Evolutionary conservation across 2,888 invertebrate genomes (phyloP).

Genomic region (Apotomis capreana): DNA sequence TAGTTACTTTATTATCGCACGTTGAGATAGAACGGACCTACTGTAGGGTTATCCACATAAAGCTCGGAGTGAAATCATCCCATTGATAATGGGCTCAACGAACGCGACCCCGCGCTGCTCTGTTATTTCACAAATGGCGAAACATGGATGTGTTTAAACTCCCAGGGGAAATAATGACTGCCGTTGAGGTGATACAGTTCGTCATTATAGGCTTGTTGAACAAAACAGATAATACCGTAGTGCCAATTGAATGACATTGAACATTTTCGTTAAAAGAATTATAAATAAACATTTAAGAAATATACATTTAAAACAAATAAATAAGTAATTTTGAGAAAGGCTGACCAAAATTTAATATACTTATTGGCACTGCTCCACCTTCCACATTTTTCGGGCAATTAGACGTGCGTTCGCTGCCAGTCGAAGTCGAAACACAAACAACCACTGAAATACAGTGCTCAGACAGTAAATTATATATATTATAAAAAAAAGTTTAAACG

Average conservation of each 20-base stretch:
- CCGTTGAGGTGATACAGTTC: not conserved
- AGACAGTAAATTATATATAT: too few species aligned
- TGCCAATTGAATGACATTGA: not conserved
- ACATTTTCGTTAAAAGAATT: not conserved
- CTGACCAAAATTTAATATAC: too few species aligned
- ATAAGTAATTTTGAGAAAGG: too few species aligned
- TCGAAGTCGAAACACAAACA: too few species aligned
- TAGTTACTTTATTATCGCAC: too few species aligned
- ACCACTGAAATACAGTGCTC: too few species aligned
- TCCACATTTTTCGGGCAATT: too few species aligned
- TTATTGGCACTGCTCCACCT: too few species aligned
- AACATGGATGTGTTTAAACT: constrained; percentile 27
- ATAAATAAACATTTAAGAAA: too few species aligned
- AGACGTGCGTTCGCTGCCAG: too few species aligned
- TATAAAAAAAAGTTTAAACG: too few species aligned
- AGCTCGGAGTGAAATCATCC: constrained; percentile 19
- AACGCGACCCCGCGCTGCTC: constrained; percentile 27
- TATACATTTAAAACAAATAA: not conserved
- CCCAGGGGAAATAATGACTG: constrained; percentile 10
- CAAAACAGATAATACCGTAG: not conserved
- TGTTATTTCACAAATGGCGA: constrained; percentile 29
- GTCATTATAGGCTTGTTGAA: not conserved
- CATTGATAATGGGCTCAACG: constrained; percentile 29
- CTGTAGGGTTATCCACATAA: constrained; percentile 3
- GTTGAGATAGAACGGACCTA: not conserved